Evolutionary conservation across 2,113 vertebrate genomes (phyloP).

Genomic region (Setophaga coronata): DNA sequence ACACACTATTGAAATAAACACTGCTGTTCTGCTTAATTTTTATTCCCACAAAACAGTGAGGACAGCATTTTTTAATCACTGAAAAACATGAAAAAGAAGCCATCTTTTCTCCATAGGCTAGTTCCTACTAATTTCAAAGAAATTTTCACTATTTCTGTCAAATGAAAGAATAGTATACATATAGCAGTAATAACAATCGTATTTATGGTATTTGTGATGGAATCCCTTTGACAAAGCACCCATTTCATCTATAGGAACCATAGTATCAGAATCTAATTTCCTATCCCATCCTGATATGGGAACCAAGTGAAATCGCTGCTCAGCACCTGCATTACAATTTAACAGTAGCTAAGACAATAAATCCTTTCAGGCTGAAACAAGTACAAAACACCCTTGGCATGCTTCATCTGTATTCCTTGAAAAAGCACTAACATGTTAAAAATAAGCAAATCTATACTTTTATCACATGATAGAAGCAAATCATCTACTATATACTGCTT

Average conservation of each 20-base stretch:
- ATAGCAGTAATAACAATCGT: background rate
- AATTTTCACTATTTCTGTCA: background rate
- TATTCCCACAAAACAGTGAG: background rate
- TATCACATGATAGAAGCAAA: background rate
- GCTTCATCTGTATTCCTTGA: background rate
- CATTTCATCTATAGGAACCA: background rate
- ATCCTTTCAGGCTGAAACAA: background rate
- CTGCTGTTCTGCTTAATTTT: background rate
- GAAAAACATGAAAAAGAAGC: background rate
- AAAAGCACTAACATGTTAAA: background rate
- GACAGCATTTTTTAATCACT: background rate
- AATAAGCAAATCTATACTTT: background rate
- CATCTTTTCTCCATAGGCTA: background rate
- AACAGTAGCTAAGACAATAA: background rate
- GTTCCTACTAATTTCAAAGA: background rate
- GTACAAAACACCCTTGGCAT: background rate
- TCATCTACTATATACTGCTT: background rate
- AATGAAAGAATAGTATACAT: background rate
- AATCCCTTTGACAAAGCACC: background rate
- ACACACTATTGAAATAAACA: background rate
- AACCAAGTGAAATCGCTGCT: background rate
- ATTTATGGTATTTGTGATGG: background rate
- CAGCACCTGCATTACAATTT: background rate
- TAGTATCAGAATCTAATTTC: background rate
- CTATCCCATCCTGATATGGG: background rate